phyloP scores from a whole-genome alignment of 2,797 vertebrate genomes.

The Champsocephalus esox region DNA sequence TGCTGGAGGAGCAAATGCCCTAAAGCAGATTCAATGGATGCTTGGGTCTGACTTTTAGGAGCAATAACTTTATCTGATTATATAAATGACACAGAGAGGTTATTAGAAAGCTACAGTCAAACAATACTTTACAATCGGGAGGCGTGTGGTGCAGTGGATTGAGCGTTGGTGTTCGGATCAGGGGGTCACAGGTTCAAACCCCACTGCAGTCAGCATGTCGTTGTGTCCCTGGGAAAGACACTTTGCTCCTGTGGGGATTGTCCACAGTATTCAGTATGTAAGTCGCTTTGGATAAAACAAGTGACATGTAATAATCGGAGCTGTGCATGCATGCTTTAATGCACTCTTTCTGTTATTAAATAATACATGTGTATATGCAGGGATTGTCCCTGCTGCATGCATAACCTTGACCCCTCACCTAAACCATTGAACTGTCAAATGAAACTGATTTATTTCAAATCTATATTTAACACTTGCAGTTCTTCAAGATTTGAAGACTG shows the following conservation, averaged over 20 bases:
- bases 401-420: neutral
- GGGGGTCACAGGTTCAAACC: too few species aligned
- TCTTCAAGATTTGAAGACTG: neutral
- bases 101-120: slow-evolving; percentile 8
- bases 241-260: too few species aligned
- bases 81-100: neutral
- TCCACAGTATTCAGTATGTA: too few species aligned
- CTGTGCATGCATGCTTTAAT: neutral
- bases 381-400: neutral
- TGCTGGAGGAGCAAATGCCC: slow-evolving; percentile 13
- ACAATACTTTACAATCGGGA: neutral
- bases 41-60: slow-evolving; percentile 1
- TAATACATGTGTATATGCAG: neutral
- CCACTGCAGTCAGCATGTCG: too few species aligned
- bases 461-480: neutral
- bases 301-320: neutral
- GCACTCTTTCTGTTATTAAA: neutral
- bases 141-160: too few species aligned
- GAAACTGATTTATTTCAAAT: neutral
- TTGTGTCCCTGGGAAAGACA: too few species aligned
- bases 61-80: slow-evolving; percentile 7
- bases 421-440: neutral
- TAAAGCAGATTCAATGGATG: slow-evolving; percentile 7
- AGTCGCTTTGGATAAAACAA: too few species aligned
- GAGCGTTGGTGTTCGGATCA: too few species aligned